A percentile compares a stretch with the other conserved stretches of the same genome.
Conservation (phyloP, 2,888 invertebrate genomes). For the Catocala fraxini region DNA sequence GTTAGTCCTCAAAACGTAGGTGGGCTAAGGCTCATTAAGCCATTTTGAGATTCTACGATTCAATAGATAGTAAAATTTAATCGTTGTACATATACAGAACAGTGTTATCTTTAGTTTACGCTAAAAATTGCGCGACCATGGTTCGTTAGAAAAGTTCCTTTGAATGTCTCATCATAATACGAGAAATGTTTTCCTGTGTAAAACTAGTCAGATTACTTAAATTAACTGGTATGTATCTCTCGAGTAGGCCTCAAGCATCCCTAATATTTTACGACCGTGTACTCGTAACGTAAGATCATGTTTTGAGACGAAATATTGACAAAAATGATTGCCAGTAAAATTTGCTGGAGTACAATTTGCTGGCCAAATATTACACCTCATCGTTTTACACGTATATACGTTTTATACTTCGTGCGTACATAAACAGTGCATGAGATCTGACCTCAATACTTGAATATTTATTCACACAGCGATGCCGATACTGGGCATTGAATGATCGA, state of each 20-base stretch:
- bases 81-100: too few relatives aligned
- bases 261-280: conserved; percentile 43
- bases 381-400: conserved; percentile 65
- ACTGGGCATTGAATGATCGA: conserved; percentile 55
- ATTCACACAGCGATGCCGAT: conserved; percentile 62
- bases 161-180: too few relatives aligned
- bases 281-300: conserved; percentile 46
- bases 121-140: too few relatives aligned
- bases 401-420: conserved; percentile 67
- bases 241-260: conserved; percentile 27
- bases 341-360: conserved; percentile 59
- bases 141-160: too few relatives aligned
- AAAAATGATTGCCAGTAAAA: conserved; percentile 59
- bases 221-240: conserved; percentile 24
- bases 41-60: too few relatives aligned
- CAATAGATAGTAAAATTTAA: too few relatives aligned
- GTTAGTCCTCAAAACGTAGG: too few relatives aligned
- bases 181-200: too few relatives aligned
- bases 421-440: conserved; percentile 73
- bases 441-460: conserved; percentile 77
- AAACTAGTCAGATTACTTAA: too few relatives aligned
- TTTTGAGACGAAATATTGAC: conserved; percentile 65
- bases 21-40: too few relatives aligned
- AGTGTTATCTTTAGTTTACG: too few relatives aligned
- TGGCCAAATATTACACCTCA: conserved; percentile 74